These are phyloP conservation scores for Hedychridium roseum DNA, from an alignment of 2,888 invertebrate genomes.

Conservation along the genomic window DNA sequence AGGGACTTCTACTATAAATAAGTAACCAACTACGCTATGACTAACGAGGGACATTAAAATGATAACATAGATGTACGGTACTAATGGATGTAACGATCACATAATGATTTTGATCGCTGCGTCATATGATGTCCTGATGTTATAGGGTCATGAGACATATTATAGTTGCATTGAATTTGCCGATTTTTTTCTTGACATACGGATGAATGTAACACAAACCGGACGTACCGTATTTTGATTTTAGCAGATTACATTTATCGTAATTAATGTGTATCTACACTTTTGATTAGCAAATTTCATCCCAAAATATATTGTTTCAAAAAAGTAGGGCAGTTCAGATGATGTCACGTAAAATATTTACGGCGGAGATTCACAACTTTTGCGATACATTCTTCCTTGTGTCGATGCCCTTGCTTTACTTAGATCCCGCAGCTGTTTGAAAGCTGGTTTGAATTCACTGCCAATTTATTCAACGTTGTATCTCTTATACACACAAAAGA, in stretches of 20 bases:
- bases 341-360: neutral
- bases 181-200: too few relatives aligned
- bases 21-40: too few relatives aligned
- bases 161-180: conserved; percentile 33
- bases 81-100: conserved; percentile 48
- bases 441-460: conserved; percentile 51
- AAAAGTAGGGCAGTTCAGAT: neutral
- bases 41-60: too few relatives aligned
- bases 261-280: too few relatives aligned
- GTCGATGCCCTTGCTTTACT: conserved; percentile 30
- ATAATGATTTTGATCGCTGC: conserved; percentile 51
- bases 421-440: conserved; percentile 35
- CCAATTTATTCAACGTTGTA: conserved; percentile 49
- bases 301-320: conserved; percentile 8
- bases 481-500: conserved; percentile 31
- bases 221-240: neutral
- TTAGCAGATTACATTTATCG: neutral
- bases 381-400: conserved; percentile 23
- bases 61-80: conserved; percentile 44
- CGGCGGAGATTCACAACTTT: neutral
- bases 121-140: conserved; percentile 30
- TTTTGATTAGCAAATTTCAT: conserved; percentile 7
- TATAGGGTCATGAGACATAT: conserved; percentile 30
- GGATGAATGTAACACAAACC: too few relatives aligned
- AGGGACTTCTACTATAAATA: too few relatives aligned